Evolutionary conservation across 1,140 invertebrate genomes (phyloP).

Genomic region (Brachionus rubens): DNA sequence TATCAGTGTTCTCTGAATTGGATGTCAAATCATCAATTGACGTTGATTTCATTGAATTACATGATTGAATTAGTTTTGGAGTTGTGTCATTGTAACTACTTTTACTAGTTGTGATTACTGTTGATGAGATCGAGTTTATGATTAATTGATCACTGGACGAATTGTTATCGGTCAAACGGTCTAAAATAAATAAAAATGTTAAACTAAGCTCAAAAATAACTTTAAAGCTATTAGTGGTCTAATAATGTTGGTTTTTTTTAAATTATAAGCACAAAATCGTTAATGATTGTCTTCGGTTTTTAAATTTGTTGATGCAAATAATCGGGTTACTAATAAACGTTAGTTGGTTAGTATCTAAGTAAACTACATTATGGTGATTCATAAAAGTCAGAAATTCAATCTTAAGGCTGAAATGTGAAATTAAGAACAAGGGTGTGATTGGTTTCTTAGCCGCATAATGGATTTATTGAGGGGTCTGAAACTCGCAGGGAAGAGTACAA

Average conservation of each 20-base stretch:
- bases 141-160: constrained; percentile 8
- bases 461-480: too few species aligned
- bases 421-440: too few species aligned
- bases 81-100: constrained; percentile 11
- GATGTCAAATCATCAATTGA: constrained; percentile 29
- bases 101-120: constrained; percentile 23
- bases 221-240: too few species aligned
- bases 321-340: too few species aligned
- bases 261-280: not conserved
- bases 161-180: not conserved
- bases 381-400: too few species aligned
- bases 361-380: too few species aligned
- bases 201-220: not conserved
- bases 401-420: too few species aligned
- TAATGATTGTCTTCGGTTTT: too few species aligned
- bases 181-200: not conserved
- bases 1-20: not conserved
- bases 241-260: not conserved
- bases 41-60: not conserved
- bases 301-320: too few species aligned
- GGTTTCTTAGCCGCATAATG: too few species aligned
- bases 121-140: constrained; percentile 3
- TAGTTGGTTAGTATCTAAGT: too few species aligned
- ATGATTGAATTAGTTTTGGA: constrained; percentile 14
- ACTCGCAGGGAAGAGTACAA: too few species aligned